A percentile compares a stretch with the other conserved stretches of the same genome.
phyloP scores from a whole-genome alignment of 2,888 invertebrate species.

The Pedicia rivosa region DNA sequence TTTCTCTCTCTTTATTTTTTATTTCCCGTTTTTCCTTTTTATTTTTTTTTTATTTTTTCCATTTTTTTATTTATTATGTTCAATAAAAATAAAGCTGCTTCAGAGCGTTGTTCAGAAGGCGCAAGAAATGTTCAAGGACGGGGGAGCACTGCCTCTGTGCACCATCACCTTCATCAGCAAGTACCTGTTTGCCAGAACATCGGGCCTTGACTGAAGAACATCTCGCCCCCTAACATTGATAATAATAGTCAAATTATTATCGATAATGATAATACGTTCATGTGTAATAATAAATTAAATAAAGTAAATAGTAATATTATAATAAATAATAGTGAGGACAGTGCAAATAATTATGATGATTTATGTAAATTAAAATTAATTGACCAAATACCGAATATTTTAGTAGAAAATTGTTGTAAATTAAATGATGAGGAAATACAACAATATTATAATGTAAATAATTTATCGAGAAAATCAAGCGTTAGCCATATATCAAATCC shows the following conservation, averaged over 20 bases:
- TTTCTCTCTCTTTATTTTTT: no score
- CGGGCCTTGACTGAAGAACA: conserved; percentile 38
- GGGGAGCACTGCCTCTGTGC: conserved; percentile 42
- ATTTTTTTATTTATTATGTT: no score
- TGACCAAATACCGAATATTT: conserved; percentile 6
- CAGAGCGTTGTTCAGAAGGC: conserved; percentile 70
- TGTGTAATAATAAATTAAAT: no score
- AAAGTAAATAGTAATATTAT: no score
- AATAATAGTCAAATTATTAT: no score
- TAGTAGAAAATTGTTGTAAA: conserved; percentile 4
- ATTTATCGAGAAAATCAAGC: conserved; percentile 5
- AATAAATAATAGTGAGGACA: conserved; percentile 6
- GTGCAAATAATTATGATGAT: conserved; percentile 3
- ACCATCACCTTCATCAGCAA: conserved; percentile 37
- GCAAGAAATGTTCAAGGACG: conserved; percentile 48
- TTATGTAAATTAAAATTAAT: conserved; percentile 1
- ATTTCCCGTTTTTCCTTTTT: conserved; percentile 1
- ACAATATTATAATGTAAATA: conserved; percentile 8
- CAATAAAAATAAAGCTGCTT: conserved; percentile 47
- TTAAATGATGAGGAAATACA: conserved; percentile 5
- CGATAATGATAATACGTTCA: no score
- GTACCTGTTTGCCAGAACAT: conserved; percentile 33
- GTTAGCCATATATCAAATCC: conserved; percentile 2
- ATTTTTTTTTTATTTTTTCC: neutral
- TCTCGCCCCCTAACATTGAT: conserved; percentile 5